Evolutionary conservation across 2,113 vertebrate genomes (phyloP), one percentile per base, ranked within the genome.

Genomic region (Ailurus styani): DNA sequence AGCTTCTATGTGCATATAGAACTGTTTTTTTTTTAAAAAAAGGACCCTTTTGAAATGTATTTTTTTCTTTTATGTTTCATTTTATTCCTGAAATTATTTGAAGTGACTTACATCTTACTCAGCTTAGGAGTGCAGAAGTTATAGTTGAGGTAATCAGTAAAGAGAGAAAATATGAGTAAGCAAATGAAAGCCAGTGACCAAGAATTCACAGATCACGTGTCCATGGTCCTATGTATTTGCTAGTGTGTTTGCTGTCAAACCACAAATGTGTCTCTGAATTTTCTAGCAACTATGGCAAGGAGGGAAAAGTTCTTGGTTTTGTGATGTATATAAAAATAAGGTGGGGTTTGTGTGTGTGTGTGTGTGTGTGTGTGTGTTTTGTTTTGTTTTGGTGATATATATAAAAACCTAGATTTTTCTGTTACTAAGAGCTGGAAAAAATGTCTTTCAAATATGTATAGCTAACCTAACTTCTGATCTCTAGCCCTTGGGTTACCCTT

Each of bases 51-150:
- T 42, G 25, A 85, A 90, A 86, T 92, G 31, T n/a, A 75, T 81
- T 45, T 83, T 79, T 90, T 75, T 95, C 81, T 83, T 87, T 97
- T 55, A 57, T 86, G 40, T 84, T 50, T 55, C 57, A 60, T 95
- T 73, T 97, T 15, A 45, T 54, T 87, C 42, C 21, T 70, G 86
- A 97, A 66, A 81, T 96, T 23, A 64, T 83, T 96, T 96, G 12
- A 84, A 87, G 27, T 68, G 64, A 64, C 37, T 50, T 85, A 90
- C 73, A 83, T 14, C 21, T 42, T 31, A n/a, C 89, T 27, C 14
- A 4, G 54, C 54, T 90, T 50, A 82, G 31, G 57, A 90, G 31
- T 64, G 14, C 12, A 97, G 73, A 81, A 89, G 94, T 96, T 66
- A 84, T 91, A 78, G 31, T 82, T 75, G 34, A 77, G 66, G 50